Percentiles rank a stretch among this genome's conserved stretches.
Conservation (phyloP, 2,113 vertebrate genomes). For the Erpornis zantholeuca region DNA sequence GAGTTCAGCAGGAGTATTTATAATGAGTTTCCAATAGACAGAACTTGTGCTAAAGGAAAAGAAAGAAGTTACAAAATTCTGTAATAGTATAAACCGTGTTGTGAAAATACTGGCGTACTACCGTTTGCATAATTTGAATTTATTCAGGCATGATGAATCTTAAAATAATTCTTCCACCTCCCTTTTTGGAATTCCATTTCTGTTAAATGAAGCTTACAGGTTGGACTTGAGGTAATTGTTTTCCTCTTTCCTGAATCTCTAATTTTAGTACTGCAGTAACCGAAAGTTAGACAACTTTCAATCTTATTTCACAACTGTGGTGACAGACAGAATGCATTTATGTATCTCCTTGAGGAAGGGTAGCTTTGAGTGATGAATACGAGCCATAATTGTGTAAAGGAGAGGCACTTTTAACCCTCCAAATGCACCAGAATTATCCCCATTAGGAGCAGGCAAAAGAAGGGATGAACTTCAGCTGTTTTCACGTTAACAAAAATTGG, state of each 20-base stretch:
- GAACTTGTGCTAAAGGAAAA: not conserved
- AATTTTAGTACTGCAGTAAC: not conserved
- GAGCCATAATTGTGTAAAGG: not conserved
- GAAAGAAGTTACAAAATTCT: not conserved
- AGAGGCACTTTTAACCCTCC: not conserved
- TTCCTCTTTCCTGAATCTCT: not conserved
- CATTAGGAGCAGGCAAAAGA: not conserved
- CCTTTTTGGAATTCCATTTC: not conserved
- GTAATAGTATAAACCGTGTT: not conserved
- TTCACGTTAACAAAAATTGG: not conserved
- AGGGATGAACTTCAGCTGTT: not conserved
- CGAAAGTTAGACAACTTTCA: not conserved
- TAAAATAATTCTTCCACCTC: not conserved
- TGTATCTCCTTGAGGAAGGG: not conserved
- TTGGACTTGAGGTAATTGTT: not conserved
- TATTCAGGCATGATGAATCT: not conserved
- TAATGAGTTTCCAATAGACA: not conserved
- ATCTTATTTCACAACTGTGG: not conserved
- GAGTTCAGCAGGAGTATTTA: not conserved
- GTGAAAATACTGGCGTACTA: not conserved
- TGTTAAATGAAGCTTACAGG: not conserved
- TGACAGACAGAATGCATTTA: not conserved
- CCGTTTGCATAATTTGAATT: not conserved
- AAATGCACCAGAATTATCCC: not conserved
- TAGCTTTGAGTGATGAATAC: not conserved